Evolutionary conservation across 2,888 invertebrate genomes (phyloP).

Genomic region (Ditula angustiorana): DNA sequence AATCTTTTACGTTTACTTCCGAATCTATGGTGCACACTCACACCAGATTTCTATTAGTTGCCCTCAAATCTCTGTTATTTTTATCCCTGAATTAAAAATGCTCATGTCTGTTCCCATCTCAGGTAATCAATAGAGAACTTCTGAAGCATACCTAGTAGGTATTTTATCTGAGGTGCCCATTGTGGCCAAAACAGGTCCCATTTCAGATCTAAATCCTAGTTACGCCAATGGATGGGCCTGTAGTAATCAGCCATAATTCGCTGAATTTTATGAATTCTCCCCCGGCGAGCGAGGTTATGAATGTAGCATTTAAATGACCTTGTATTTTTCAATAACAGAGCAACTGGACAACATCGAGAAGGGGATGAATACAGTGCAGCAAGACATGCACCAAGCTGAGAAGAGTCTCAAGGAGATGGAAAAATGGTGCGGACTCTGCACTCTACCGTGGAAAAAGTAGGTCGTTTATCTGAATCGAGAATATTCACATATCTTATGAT

Average conservation of each 20-base stretch:
- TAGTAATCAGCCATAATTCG: not conserved
- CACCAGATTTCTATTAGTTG: not conserved
- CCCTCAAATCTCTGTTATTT: not conserved
- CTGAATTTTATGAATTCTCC: slow-evolving; percentile 9
- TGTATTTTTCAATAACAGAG: slow-evolving; percentile 81
- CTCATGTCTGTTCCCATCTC: not conserved
- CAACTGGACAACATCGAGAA: slow-evolving; percentile 98
- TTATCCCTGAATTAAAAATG: not conserved
- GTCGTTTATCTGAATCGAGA: too few species aligned
- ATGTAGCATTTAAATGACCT: not conserved
- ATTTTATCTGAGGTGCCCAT: not conserved
- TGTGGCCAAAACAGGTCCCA: not conserved
- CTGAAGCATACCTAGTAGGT: not conserved
- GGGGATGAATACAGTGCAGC: slow-evolving; percentile 98
- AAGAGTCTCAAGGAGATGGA: slow-evolving; percentile 98
- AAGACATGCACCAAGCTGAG: slow-evolving; percentile 98
- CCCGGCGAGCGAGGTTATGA: slow-evolving; percentile 8
- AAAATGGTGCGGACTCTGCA: slow-evolving; percentile 97
- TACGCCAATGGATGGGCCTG: slow-evolving; percentile 8
- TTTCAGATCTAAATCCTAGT: not conserved
- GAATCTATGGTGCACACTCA: not conserved
- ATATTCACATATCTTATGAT: too few species aligned
- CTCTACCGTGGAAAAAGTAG: slow-evolving; percentile 96
- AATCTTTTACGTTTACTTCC: not conserved
- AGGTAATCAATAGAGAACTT: not conserved